Percentiles rank a stretch among this genome's conserved stretches.
These are phyloP conservation scores for Netelia virgata DNA, from an alignment of 2,888 invertebrate genomes.

Conservation along the genomic window DNA sequence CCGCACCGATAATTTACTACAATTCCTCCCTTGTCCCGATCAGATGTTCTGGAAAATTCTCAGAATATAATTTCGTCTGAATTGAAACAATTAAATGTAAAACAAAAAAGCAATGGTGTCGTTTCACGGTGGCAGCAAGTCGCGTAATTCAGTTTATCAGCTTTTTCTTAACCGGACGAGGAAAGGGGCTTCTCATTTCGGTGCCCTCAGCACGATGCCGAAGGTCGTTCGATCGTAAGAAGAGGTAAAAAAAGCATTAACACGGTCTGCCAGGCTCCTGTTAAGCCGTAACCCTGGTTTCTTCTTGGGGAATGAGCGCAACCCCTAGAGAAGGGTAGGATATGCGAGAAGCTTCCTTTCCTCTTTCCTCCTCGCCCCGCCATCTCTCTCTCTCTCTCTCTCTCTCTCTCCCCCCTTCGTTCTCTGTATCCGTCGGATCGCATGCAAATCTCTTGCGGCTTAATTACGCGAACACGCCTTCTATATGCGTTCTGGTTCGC, in stretches of 20 bases:
- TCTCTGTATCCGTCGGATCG: constrained; percentile 80
- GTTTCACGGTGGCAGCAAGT: neutral
- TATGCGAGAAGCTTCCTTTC: constrained; percentile 53
- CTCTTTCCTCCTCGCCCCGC: constrained; percentile 1
- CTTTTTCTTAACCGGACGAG: constrained; percentile 36
- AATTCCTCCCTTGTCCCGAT: neutral
- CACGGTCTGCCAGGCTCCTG: constrained; percentile 76
- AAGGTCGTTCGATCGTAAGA: constrained; percentile 71
- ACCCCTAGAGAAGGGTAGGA: constrained; percentile 50
- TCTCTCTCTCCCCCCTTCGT: constrained; percentile 47
- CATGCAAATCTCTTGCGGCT: constrained; percentile 84
- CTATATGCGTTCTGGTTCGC: constrained; percentile 80
- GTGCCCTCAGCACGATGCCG: constrained; percentile 33
- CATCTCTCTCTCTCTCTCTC: neutral
- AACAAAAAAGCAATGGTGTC: neutral
- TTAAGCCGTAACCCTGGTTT: constrained; percentile 73
- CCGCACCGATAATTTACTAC: neutral
- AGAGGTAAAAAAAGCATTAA: constrained; percentile 75
- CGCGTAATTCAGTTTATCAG: constrained; percentile 44
- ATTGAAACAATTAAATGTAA: neutral
- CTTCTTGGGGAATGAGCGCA: constrained; percentile 72
- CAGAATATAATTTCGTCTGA: no score
- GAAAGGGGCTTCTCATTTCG: constrained; percentile 52
- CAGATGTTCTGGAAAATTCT: no score
- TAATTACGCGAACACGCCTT: constrained; percentile 83